Base-by-base conservation (phyloP, 2,888 invertebrate species). In the Dryobota labecula region DNA sequence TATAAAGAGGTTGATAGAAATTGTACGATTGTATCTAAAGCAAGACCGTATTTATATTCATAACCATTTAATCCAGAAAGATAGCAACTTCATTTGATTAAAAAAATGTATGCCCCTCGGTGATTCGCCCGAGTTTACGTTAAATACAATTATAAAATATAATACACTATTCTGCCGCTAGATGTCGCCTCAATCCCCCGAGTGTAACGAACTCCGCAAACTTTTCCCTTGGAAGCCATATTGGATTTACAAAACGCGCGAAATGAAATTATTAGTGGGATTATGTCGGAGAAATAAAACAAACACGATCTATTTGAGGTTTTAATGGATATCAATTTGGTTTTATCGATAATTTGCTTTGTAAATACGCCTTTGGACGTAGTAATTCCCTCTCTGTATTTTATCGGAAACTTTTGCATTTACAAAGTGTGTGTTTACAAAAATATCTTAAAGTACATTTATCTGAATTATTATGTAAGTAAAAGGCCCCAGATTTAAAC, bases 201-300 rank as follows among this genome's bases (percentile, higher is more conserved):
- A 85, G 84, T 81, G 69, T 85, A 87, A 84, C 83, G 81, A 87
- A 86, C 84, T 84, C 73, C 15, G 62, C 70, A 72, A 80, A 74
- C 69, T 78, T 60, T 70, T 76, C 66, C 63, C 47, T 67, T 58
- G 77, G 84, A 80, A 81, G 89, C 88, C 88, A 87, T 89, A 89
- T 89, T 89, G 87, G 78, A 89, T 89, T 88, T 82, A 54, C 73
- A 76, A 82, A 85, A 82, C 80, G 87, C 84, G 84, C 82, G 87
- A 82, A 80, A 80, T 83, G 84, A 79, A 87, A 84, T 86, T 83
- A 80, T 76, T 76, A 66, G 53, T 54, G 56, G 83, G 82, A 87
- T 87, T 87, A 86, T 72, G 70, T 73, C 38, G 70, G 77, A 65
- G 81, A 86, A 87, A 87, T 87, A 85, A 84, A 79, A 78, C 81